Conservation (phyloP, 2,113 vertebrate species). For the Poecile atricapillus region DNA sequence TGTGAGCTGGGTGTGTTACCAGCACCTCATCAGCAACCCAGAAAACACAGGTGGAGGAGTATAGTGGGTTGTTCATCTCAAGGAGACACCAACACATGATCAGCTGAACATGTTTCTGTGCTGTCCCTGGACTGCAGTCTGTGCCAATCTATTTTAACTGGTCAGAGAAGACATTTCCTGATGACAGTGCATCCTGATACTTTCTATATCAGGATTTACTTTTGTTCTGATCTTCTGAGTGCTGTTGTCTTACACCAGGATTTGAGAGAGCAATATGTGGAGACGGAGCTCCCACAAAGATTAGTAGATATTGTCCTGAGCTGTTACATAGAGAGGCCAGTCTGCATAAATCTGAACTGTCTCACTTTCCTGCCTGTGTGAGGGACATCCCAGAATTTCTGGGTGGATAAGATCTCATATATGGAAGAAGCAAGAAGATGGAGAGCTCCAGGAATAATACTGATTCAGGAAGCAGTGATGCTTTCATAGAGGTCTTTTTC, state of each 20-base stretch:
- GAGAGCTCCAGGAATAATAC: background rate
- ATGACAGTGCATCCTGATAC: background rate
- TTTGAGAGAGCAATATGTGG: background rate
- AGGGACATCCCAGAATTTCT: background rate
- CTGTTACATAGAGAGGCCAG: background rate
- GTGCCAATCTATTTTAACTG: background rate
- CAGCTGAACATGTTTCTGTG: background rate
- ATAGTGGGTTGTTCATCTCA: background rate
- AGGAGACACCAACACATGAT: background rate
- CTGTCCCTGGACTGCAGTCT: background rate
- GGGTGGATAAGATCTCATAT: background rate
- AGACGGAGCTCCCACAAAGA: background rate
- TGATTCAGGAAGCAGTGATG: background rate
- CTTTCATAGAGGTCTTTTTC: background rate
- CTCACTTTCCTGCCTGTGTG: background rate
- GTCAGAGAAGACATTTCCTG: background rate
- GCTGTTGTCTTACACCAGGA: background rate
- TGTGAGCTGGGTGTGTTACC: background rate
- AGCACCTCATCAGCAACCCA: background rate
- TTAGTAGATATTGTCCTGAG: background rate
- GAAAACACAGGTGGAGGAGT: background rate
- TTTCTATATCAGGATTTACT: background rate
- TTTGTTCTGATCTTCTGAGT: background rate
- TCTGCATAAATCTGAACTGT: background rate
- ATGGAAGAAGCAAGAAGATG: background rate